Base-by-base conservation (phyloP, 2,113 vertebrate species). In the Myiagra hebetior region DNA sequence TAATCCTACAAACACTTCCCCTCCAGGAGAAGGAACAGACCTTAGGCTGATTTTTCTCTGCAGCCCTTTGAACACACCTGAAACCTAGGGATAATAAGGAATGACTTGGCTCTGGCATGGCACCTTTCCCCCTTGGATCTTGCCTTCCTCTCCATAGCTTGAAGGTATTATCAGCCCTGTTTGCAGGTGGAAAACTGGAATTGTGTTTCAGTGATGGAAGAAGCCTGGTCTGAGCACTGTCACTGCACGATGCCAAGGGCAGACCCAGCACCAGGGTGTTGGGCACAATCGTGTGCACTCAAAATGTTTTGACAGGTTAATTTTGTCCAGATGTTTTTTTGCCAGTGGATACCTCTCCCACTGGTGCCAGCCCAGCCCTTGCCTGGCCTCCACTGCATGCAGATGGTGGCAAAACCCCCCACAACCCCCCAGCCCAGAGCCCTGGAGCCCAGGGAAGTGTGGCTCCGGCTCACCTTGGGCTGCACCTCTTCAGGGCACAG, bases 1-100 rank as follows among this genome's bases (percentile, higher is more conserved):
- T 37, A 60, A 76, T 92, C 83, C 95, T 79, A 56, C 90, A 96
- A 92, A 96, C 93, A 95, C 52, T 53, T 86, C 59, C 81, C 72
- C 39, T 72, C 13, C 60, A 19, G 82, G 93, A 94, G 73, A 94
- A 94, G 93, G 87, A 96, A 63, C 93, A 95, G 95, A 52, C 88
- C 82, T 84, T 18, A 3, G 2, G 3, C 83, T 79, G 88, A 64
- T 24, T 67, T 75, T 90, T 37, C 78, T 70, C 63, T 60, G 79
- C 64, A 87, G 84, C 47, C 31, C 15, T 47, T 49, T 55, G 76
- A 0, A 0, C 60, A 39, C 94, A 92, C 91, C 84, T 94, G 93
- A 87, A 82, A 11, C 41, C 31, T 49, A 1, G 3, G 44, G 41
- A 33, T 33, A n/a, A 21, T 0, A 11, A 31, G 31, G 63, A 84